Evolutionary conservation across 2,113 vertebrate species (phyloP).

Genomic region (Erythrocebus patas): DNA sequence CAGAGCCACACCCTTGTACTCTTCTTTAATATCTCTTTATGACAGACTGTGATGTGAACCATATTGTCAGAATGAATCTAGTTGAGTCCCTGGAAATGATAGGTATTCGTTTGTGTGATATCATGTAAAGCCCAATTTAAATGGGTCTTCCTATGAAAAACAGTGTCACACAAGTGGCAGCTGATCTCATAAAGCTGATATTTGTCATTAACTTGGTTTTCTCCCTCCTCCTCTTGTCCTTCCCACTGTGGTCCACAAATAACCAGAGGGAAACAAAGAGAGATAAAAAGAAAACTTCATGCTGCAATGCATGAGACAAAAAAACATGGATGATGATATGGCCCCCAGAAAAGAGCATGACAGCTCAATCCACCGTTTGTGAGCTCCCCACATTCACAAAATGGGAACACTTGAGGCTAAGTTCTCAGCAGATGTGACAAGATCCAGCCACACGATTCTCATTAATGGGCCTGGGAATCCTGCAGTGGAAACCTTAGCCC

Average conservation of each 20-base stretch:
- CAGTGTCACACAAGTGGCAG: not conserved
- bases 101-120: not conserved
- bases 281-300: not conserved
- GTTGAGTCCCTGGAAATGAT: not conserved
- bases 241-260: not conserved
- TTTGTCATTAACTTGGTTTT: not conserved
- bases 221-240: not conserved
- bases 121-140: not conserved
- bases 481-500: conserved; percentile 57
- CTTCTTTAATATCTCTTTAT: not conserved
- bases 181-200: not conserved
- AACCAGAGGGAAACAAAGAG: not conserved
- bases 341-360: not conserved
- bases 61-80: not conserved
- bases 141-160: not conserved
- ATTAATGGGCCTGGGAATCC: conserved; percentile 74
- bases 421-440: conserved; percentile 69
- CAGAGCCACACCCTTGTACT: not conserved
- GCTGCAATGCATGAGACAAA: not conserved
- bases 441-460: conserved; percentile 58
- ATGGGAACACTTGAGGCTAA: conserved; percentile 34
- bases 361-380: not conserved
- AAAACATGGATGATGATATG: not conserved
- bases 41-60: not conserved
- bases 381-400: not conserved